These are phyloP conservation scores for Lycodopsis pacificus DNA, from an alignment of 2,797 vertebrate genomes.

Conservation along the genomic window DNA sequence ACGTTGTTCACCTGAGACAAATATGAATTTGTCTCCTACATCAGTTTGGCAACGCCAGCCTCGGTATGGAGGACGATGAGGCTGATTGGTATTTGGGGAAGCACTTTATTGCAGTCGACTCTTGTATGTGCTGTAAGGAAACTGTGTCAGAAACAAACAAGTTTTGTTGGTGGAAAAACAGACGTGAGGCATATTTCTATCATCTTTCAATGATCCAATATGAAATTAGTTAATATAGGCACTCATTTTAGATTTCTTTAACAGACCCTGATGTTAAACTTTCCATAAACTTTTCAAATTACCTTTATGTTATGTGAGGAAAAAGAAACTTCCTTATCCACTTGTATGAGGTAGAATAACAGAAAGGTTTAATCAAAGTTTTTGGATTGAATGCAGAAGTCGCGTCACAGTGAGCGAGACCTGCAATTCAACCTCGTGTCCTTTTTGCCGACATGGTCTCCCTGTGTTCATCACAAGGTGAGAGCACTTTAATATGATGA, in stretches of 20 bases:
- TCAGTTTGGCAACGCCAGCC: slow-evolving; percentile 24
- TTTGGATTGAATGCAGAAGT: slow-evolving; percentile 24
- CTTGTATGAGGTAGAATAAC: not conserved
- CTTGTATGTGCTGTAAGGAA: not conserved
- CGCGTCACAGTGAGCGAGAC: slow-evolving; percentile 13
- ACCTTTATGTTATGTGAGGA: not conserved
- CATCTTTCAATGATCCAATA: not conserved
- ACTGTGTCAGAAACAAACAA: not conserved
- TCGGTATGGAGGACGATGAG: slow-evolving; percentile 28
- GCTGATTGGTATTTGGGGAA: slow-evolving; percentile 37
- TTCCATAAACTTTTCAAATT: not conserved
- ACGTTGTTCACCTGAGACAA: slow-evolving; percentile 47
- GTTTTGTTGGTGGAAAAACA: not conserved
- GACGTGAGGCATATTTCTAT: not conserved
- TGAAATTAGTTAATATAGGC: not conserved
- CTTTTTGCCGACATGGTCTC: slow-evolving; percentile 7
- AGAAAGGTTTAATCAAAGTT: slow-evolving; percentile 10
- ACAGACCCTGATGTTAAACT: not conserved
- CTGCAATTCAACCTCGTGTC: slow-evolving; percentile 12
- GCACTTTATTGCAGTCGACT: not conserved
- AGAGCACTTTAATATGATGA: slow-evolving; percentile 35
- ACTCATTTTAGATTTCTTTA: not conserved
- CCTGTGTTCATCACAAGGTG: slow-evolving; percentile 9
- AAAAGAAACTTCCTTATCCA: not conserved
- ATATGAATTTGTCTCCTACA: slow-evolving; percentile 49